These are phyloP conservation scores for Eudasyphora cyanicolor DNA, from an alignment of 2,888 invertebrate species.

Conservation along the genomic window DNA sequence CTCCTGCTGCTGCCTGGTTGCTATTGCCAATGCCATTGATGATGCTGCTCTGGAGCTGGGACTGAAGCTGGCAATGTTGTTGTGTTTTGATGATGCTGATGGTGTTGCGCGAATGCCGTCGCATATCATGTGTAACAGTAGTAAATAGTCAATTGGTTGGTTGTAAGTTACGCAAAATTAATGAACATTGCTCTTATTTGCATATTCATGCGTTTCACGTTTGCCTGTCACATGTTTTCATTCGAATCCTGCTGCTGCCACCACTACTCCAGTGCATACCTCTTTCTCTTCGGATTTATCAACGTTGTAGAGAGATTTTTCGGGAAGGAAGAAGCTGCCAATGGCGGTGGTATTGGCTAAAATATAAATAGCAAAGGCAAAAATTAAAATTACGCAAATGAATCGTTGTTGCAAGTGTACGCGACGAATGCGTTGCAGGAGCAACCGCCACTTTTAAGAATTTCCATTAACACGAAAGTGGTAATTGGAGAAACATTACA, in stretches of 20 bases:
- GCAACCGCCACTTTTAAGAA: background rate
- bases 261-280: background rate
- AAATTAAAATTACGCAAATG: slow-evolving; percentile 42
- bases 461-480: slow-evolving; percentile 46
- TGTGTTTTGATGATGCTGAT: slow-evolving; percentile 6
- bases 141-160: slow-evolving; percentile 65
- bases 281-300: background rate
- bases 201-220: slow-evolving; percentile 62
- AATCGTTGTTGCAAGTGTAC: slow-evolving; percentile 16
- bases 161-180: slow-evolving; percentile 65
- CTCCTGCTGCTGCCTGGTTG: too few relatives aligned
- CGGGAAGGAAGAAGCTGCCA: slow-evolving; percentile 32
- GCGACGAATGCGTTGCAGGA: background rate
- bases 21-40: background rate
- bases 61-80: background rate
- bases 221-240: slow-evolving; percentile 21
- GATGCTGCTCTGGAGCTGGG: background rate
- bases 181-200: slow-evolving; percentile 65
- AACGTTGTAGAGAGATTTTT: background rate
- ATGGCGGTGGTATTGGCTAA: slow-evolving; percentile 38
- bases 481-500: slow-evolving; percentile 51
- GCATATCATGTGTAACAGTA: slow-evolving; percentile 61
- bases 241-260: background rate
- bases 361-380: slow-evolving; percentile 36
- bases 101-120: background rate